Percentiles rank a stretch among this genome's conserved stretches.
Evolutionary conservation across 2,113 vertebrate species (phyloP).

Genomic region (Morphnarchus princeps): DNA sequence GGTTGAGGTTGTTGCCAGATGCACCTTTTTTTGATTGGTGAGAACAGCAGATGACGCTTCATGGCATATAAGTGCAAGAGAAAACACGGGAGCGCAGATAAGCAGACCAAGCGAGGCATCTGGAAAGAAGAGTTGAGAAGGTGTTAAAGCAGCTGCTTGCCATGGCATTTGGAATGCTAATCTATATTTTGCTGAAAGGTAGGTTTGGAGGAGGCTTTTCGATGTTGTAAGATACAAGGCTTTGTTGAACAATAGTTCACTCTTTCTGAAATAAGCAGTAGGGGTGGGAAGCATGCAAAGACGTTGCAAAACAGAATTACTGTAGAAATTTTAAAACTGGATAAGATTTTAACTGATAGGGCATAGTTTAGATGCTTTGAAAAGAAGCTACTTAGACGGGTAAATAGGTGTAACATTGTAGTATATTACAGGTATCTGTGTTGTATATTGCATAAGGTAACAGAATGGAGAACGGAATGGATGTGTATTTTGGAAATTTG

Average conservation of each 20-base stretch:
- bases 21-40: slow-evolving; percentile 72
- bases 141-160: slow-evolving; percentile 26
- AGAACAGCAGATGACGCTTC: slow-evolving; percentile 74
- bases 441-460: background rate
- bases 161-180: slow-evolving; percentile 66
- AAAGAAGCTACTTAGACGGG: background rate
- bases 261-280: background rate
- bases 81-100: slow-evolving; percentile 55
- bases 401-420: background rate
- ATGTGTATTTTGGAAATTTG: background rate
- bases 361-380: background rate
- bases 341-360: background rate
- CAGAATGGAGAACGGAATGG: background rate
- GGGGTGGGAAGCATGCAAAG: background rate
- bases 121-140: slow-evolving; percentile 29
- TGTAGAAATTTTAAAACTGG: background rate
- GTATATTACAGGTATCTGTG: background rate
- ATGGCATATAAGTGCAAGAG: slow-evolving; percentile 70
- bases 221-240: background rate
- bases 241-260: background rate
- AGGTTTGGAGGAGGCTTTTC: slow-evolving; percentile 6
- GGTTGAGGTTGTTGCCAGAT: slow-evolving; percentile 67
- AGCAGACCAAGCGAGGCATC: slow-evolving; percentile 46
- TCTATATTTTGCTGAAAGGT: slow-evolving; percentile 73
- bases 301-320: background rate